These are phyloP conservation scores for Periphyllus acericola DNA, from an alignment of 2,888 invertebrate genomes.

Conservation along the genomic window DNA sequence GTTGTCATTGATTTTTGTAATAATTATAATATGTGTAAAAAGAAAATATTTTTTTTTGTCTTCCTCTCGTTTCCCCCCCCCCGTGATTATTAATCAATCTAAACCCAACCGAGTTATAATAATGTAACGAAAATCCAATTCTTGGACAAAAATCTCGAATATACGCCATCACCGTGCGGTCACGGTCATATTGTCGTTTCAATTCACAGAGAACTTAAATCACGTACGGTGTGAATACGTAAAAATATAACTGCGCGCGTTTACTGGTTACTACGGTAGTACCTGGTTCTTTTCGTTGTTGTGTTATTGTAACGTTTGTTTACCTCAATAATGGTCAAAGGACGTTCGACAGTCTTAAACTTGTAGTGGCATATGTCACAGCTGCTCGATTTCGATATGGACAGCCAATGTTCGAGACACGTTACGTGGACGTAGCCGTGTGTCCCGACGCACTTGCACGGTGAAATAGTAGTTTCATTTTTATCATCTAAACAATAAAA, in stretches of 20 bases:
- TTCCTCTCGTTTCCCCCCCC: too few species aligned
- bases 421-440: constrained; percentile 26
- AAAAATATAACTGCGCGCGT: too few species aligned
- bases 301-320: not conserved
- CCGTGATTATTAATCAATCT: too few species aligned
- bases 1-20: not conserved
- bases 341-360: constrained; percentile 25
- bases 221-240: too few species aligned
- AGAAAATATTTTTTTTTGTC: not conserved
- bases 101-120: too few species aligned
- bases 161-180: too few species aligned
- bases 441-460: constrained; percentile 48
- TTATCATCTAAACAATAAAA: constrained; percentile 15
- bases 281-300: too few species aligned
- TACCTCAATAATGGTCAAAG: constrained; percentile 35
- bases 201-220: too few species aligned
- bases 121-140: not conserved
- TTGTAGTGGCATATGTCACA: constrained; percentile 47
- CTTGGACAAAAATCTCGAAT: not conserved
- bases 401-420: constrained; percentile 44
- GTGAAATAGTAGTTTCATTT: not conserved
- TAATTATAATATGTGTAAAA: not conserved
- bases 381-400: constrained; percentile 8
- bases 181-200: too few species aligned
- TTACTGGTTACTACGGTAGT: too few species aligned